Conservation (phyloP, 2,888 invertebrate species). For the Archaeoteleia sp. region DNA sequence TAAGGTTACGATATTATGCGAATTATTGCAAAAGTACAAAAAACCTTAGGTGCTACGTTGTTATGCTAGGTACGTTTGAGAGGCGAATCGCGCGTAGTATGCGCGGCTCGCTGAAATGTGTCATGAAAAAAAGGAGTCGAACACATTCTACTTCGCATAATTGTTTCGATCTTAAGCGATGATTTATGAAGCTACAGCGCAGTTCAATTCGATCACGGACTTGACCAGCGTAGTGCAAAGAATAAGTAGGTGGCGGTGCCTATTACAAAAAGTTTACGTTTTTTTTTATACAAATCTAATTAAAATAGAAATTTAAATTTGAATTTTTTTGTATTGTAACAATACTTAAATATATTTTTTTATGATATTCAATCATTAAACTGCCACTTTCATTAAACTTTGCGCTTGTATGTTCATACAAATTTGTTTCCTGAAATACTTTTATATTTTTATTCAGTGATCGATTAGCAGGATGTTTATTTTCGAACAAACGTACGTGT, state of each 20-base stretch:
- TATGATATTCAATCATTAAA: not conserved
- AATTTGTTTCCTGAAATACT: not conserved
- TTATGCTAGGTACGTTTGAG: conserved; percentile 69
- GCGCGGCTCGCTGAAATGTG: conserved; percentile 59
- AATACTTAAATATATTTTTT: not conserved
- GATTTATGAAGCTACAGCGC: not conserved
- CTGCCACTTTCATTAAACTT: conserved; percentile 5
- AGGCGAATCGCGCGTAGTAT: conserved; percentile 58
- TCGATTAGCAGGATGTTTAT: conserved; percentile 10
- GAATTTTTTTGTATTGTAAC: too few species aligned
- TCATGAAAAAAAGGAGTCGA: conserved; percentile 49
- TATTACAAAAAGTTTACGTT: too few species aligned
- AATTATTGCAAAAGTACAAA: conserved; percentile 75
- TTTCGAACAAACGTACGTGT: conserved; percentile 4
- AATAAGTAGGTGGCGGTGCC: not conserved
- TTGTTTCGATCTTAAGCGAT: conserved; percentile 16
- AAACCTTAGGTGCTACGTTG: conserved; percentile 74
- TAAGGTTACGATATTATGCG: conserved; percentile 69
- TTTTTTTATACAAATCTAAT: too few species aligned
- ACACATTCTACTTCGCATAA: conserved; percentile 50
- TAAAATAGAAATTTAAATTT: too few species aligned
- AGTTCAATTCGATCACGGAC: conserved; percentile 1
- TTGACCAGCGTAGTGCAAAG: not conserved
- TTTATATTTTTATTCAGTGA: conserved; percentile 13
- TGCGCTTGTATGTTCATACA: conserved; percentile 4